These are phyloP conservation scores for Xestobium rufovillosum DNA, from an alignment of 2,888 invertebrate species.

Conservation along the genomic window DNA sequence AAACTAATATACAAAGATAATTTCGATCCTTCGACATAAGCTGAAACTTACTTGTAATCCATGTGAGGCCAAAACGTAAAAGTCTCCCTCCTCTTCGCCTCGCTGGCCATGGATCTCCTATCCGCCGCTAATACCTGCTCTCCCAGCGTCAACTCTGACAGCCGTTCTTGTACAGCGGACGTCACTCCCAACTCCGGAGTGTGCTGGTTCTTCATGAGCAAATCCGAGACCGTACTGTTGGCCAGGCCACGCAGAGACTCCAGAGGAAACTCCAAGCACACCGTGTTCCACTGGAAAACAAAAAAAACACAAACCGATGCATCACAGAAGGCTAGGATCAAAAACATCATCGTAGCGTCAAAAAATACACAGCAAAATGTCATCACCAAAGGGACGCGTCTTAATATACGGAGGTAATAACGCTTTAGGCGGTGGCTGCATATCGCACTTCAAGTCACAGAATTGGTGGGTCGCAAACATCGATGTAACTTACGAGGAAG, in stretches of 20 bases:
- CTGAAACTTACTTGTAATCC: slow-evolving; percentile 76
- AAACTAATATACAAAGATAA: no score
- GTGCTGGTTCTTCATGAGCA: slow-evolving; percentile 73
- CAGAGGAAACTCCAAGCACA: slow-evolving; percentile 74
- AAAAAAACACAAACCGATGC: no score
- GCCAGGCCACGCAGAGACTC: slow-evolving; percentile 73
- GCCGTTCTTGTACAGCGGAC: slow-evolving; percentile 80
- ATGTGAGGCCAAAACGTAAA: slow-evolving; percentile 94
- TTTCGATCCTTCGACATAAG: no score
- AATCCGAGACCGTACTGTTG: slow-evolving; percentile 69
- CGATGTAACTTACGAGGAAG: slow-evolving; percentile 9
- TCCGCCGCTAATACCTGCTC: slow-evolving; percentile 45
- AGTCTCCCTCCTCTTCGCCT: slow-evolving; percentile 82
- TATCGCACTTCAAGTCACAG: slow-evolving; percentile 17
- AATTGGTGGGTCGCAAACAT: slow-evolving; percentile 21
- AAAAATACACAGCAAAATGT: slow-evolving; percentile 1
- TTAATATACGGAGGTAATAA: slow-evolving; percentile 17
- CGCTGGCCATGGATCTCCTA: slow-evolving; percentile 77
- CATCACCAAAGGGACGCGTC: not conserved
- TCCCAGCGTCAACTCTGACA: slow-evolving; percentile 63
- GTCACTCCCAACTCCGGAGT: slow-evolving; percentile 83
- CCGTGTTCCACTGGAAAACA: slow-evolving; percentile 77
- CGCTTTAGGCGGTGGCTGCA: slow-evolving; percentile 16
- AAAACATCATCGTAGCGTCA: no score
- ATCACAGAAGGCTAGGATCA: no score